Percentiles rank a stretch among this genome's conserved stretches.
These are phyloP conservation scores for Lagenorhynchus albirostris DNA, from an alignment of 2,113 vertebrate species.

Conservation along the genomic window DNA sequence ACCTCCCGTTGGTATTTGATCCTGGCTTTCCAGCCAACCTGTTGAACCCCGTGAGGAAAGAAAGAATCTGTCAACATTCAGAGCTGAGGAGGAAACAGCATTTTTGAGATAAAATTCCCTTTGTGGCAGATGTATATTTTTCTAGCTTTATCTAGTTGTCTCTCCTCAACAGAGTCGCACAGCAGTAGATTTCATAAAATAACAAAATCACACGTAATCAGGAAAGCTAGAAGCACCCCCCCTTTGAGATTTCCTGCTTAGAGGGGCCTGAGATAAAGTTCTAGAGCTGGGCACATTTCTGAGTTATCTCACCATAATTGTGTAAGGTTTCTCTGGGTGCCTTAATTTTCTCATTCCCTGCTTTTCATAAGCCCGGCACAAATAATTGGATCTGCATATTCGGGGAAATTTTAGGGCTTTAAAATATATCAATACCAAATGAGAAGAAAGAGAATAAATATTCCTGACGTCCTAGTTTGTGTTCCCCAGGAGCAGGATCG, in stretches of 20 bases:
- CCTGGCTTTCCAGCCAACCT: constrained; percentile 6
- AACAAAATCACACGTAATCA: constrained; percentile 19
- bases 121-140: constrained; percentile 27
- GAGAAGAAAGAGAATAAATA: neutral
- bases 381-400: neutral
- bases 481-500: neutral
- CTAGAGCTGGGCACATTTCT: neutral
- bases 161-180: neutral
- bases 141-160: constrained; percentile 16
- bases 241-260: neutral
- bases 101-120: constrained; percentile 50
- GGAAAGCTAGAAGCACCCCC: neutral
- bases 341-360: neutral
- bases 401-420: neutral
- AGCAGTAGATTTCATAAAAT: constrained; percentile 37
- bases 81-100: constrained; percentile 30
- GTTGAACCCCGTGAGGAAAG: neutral
- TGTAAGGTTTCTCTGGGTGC: neutral
- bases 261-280: neutral
- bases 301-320: neutral
- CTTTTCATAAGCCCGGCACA: neutral
- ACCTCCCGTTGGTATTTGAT: neutral
- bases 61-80: constrained; percentile 37
- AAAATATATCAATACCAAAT: neutral
- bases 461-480: neutral